Evolutionary conservation across 2,888 invertebrate species (phyloP), one percentile per base, ranked within the genome.

Genomic region (Machimus rusticus): DNA sequence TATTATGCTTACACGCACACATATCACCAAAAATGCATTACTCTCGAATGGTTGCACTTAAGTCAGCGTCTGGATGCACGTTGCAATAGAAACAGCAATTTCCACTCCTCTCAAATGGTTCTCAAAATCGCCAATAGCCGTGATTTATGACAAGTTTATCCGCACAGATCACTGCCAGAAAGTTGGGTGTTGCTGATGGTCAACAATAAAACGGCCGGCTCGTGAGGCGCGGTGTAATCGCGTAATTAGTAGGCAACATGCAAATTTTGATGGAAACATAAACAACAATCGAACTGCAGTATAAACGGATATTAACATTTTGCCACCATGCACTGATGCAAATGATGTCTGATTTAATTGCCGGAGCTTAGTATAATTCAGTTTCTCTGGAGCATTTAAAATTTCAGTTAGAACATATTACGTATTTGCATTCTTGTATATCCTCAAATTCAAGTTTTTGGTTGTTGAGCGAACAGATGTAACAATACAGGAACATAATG

Each of bases 61-160:
- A 55, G 16, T 23, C 23, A 14, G 74, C 84, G 66, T 57, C 66
- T 57, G 39, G n/a, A 23, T 14, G 57, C 39, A 37, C 28, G 66
- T 37, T 84, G 51, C 51, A 84, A 84, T 84, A 6, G 84, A 66
- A 84, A 66, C 51, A 28, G 84, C 57, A 46, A 84, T 74, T 84
- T 74, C 28, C 74, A 74, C 19, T 74, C 51, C 81, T 66, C 81
- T 81, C 79, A 82, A 86, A 57, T 86, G 12, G 55, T 77, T 86
- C 77, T 86, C 77, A 86, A 86, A 86, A 86, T 86, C 46, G 39
- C 23, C 77, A 86, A 86, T 86, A 55, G 86, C 19, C 37, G 8
- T 86, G 77, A 86, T 86, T 86, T 86, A 86, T 86, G 77, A 77
- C 77, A 86, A 39, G 31, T 86, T 34, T 86, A 86, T 86, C 78